These are phyloP conservation scores for Alauda arvensis DNA, from an alignment of 2,797 vertebrate species.

Conservation along the genomic window DNA sequence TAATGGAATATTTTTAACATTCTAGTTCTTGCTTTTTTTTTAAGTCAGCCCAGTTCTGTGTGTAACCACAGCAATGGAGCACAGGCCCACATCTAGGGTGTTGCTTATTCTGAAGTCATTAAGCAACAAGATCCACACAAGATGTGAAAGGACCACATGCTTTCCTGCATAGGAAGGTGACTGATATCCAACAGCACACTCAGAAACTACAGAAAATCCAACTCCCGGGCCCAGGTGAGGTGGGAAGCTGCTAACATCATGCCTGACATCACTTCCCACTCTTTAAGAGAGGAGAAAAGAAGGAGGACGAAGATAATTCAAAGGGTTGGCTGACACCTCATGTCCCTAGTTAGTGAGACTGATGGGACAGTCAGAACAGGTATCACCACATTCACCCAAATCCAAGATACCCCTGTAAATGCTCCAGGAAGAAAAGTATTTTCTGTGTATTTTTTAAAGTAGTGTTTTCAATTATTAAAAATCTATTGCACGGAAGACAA, in stretches of 20 bases:
- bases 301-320: conserved; percentile 27
- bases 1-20: not conserved
- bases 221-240: not conserved
- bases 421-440: not conserved
- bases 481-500: not conserved
- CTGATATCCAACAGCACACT: not conserved
- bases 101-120: not conserved
- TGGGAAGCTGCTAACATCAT: not conserved
- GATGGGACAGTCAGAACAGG: conserved; percentile 42
- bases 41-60: not conserved
- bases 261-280: not conserved
- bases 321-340: not conserved
- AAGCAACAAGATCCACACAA: not conserved
- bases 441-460: not conserved
- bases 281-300: conserved; percentile 26
- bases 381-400: conserved; percentile 38
- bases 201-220: not conserved
- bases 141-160: accelerated
- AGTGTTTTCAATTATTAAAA: not conserved
- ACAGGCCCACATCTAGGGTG: not conserved
- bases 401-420: not conserved
- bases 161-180: not conserved
- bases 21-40: not conserved
- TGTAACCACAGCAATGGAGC: not conserved
- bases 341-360: not conserved